These are phyloP conservation scores for Athrips mouffetella DNA, from an alignment of 2,888 invertebrate species.

Conservation along the genomic window DNA sequence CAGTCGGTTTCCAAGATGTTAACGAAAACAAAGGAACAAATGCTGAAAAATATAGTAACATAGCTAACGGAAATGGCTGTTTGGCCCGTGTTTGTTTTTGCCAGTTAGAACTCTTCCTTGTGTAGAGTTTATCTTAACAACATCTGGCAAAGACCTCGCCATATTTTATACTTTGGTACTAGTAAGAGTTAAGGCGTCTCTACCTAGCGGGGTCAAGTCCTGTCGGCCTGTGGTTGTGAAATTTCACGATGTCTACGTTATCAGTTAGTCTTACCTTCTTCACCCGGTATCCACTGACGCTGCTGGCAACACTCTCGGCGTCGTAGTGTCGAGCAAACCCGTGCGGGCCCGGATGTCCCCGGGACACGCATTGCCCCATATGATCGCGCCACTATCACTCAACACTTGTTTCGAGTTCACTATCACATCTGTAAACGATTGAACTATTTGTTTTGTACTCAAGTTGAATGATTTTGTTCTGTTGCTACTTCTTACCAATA, in stretches of 20 bases:
- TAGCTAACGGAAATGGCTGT: background rate
- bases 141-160: too few relatives aligned
- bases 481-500: too few relatives aligned
- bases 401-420: background rate
- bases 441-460: background rate
- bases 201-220: background rate
- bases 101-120: too few relatives aligned
- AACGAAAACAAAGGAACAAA: too few relatives aligned
- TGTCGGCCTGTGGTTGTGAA: too few relatives aligned
- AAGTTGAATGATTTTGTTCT: too few relatives aligned
- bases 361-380: slow-evolving; percentile 90
- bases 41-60: too few relatives aligned
- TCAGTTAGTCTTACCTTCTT: slow-evolving; percentile 47
- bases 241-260: too few relatives aligned
- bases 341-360: slow-evolving; percentile 74
- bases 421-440: background rate
- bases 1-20: too few relatives aligned
- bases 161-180: too few relatives aligned
- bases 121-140: too few relatives aligned
- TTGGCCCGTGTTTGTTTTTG: background rate
- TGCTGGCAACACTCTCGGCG: slow-evolving; percentile 67
- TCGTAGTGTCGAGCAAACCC: slow-evolving; percentile 68
- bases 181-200: too few relatives aligned
- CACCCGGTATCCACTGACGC: slow-evolving; percentile 45
- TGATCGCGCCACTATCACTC: slow-evolving; percentile 41